Percentiles rank a stretch among this genome's conserved stretches.
Conservation (phyloP, 2,113 vertebrate species). For the Macaca nemestrina region DNA sequence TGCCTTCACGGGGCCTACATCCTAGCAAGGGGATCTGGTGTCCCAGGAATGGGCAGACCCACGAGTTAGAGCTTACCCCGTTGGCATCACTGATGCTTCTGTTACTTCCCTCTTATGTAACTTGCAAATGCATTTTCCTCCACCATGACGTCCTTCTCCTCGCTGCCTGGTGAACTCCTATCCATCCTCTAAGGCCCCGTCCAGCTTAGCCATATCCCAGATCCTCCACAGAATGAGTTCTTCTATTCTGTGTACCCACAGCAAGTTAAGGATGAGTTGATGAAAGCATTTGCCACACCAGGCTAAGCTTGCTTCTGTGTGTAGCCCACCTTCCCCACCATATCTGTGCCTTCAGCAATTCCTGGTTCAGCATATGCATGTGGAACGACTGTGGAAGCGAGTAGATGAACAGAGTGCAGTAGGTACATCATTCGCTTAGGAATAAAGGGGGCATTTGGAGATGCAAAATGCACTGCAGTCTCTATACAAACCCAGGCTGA, state of each 20-base stretch:
- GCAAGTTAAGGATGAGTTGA: no score
- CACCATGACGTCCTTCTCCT: accelerated
- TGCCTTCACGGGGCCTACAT: accelerated
- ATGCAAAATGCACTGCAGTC: accelerated
- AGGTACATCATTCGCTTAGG: accelerated
- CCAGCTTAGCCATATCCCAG: background rate
- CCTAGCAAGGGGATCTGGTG: no score
- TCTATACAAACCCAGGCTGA: no score
- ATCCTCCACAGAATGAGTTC: accelerated
- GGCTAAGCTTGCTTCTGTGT: accelerated
- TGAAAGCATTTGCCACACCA: accelerated
- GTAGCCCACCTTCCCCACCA: accelerated
- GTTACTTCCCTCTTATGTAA: accelerated
- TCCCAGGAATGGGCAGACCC: accelerated
- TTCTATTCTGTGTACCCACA: background rate
- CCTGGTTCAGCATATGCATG: background rate
- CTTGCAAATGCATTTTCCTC: background rate
- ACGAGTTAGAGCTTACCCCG: background rate
- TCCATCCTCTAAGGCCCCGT: accelerated
- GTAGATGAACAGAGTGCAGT: accelerated
- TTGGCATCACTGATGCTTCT: accelerated
- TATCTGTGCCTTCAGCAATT: accelerated
- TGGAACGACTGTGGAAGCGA: accelerated
- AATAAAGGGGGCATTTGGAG: background rate
- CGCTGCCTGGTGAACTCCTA: background rate